Conservation (phyloP, 2,113 vertebrate genomes). For the Dascyllus trimaculatus region DNA sequence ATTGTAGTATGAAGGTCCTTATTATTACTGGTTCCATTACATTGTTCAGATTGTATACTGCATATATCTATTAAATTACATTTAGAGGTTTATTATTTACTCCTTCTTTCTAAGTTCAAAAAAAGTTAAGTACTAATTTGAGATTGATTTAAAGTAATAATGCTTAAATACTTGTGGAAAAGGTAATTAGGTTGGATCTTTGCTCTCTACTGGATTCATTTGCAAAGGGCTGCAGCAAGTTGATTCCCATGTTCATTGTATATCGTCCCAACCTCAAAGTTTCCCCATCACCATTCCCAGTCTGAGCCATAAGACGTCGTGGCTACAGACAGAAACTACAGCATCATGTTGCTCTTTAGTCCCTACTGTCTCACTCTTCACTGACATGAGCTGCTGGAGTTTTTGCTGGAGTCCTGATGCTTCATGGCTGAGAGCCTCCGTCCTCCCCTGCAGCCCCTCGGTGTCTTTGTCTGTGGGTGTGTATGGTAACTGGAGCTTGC, state of each 20-base stretch:
- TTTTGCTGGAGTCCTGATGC: neutral
- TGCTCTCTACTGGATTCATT: neutral
- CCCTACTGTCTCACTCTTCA: neutral
- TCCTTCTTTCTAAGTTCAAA: too few relatives aligned
- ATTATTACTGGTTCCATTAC: too few relatives aligned
- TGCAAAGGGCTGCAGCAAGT: neutral
- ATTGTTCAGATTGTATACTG: too few relatives aligned
- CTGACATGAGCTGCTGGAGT: slow-evolving; percentile 23
- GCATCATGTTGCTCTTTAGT: neutral
- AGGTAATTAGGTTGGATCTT: neutral
- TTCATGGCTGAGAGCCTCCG: slow-evolving; percentile 15
- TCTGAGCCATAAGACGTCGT: neutral
- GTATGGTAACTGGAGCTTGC: slow-evolving; percentile 79
- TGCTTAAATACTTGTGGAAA: neutral
- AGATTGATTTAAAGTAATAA: too few relatives aligned
- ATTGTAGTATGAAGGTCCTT: too few relatives aligned
- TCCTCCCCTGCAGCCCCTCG: slow-evolving; percentile 14
- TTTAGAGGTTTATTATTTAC: too few relatives aligned
- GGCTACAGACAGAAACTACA: neutral
- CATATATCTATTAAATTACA: too few relatives aligned
- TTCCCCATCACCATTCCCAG: neutral
- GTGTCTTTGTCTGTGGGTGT: slow-evolving; percentile 54
- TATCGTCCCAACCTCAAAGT: neutral
- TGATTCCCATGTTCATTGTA: neutral
- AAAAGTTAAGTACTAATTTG: too few relatives aligned